These are phyloP conservation scores for Cariama cristata DNA, from an alignment of 2,113 vertebrate genomes.

Conservation along the genomic window DNA sequence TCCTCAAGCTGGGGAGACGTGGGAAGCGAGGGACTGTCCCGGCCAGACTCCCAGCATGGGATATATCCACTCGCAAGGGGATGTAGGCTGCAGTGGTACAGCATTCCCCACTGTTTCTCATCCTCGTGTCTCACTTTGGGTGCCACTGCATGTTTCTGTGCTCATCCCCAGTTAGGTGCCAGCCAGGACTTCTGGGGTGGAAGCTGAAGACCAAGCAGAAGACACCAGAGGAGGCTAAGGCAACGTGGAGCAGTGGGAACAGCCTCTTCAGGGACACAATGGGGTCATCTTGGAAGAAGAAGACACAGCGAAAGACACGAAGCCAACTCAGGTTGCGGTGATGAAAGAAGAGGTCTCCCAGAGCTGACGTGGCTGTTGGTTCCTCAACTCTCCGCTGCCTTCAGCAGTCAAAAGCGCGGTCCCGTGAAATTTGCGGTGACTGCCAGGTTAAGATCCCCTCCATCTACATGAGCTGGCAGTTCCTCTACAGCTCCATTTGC, in stretches of 20 bases:
- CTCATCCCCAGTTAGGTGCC: not conserved
- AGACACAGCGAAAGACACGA: fast-evolving
- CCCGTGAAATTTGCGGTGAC: not conserved
- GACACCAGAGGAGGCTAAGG: not conserved
- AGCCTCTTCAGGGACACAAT: not conserved
- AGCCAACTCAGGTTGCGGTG: not conserved
- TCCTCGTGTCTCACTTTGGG: not conserved
- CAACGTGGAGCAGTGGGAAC: not conserved
- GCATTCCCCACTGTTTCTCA: not conserved
- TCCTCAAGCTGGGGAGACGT: not conserved
- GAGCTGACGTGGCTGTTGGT: fast-evolving
- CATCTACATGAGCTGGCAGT: not conserved
- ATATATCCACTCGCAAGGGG: not conserved
- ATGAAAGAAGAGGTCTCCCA: not conserved
- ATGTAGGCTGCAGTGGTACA: not conserved
- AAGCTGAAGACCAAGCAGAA: not conserved
- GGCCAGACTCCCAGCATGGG: not conserved
- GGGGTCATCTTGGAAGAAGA: not conserved
- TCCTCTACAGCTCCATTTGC: not conserved
- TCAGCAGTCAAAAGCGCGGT: fast-evolving
- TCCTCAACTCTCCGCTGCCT: not conserved
- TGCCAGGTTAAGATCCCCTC: not conserved
- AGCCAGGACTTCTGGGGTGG: not conserved
- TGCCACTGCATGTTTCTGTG: fast-evolving
- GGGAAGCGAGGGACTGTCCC: not conserved